A percentile compares a stretch with the other conserved stretches of the same genome.
phyloP scores from a whole-genome alignment of 2,797 vertebrate species.

The Leptatherina wallacei region DNA sequence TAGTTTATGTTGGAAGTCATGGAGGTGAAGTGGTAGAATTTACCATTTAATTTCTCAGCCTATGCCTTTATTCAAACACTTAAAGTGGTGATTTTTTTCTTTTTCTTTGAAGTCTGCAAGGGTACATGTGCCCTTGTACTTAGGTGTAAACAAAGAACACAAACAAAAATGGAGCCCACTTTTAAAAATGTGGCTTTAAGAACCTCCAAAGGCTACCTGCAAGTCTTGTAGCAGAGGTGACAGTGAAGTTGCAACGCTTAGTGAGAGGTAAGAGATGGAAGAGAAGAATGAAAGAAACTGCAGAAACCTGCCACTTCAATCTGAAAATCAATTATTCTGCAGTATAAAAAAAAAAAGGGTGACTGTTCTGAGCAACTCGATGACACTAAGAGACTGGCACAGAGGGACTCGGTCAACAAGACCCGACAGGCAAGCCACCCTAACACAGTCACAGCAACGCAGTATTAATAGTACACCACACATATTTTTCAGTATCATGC shows the following conservation, averaged over 20 bases:
- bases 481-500: background rate
- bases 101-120: background rate
- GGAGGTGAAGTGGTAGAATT: background rate
- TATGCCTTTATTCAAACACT: background rate
- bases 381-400: conserved; percentile 31
- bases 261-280: background rate
- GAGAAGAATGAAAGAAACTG: conserved; percentile 1
- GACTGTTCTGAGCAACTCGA: conserved; percentile 18
- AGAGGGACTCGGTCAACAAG: conserved; percentile 47
- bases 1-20: background rate
- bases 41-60: background rate
- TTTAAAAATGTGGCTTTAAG: background rate
- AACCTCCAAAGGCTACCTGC: background rate
- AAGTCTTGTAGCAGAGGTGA: background rate
- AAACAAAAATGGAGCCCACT: background rate
- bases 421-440: conserved; percentile 30
- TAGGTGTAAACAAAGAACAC: background rate
- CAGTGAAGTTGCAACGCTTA: background rate
- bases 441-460: conserved; percentile 37
- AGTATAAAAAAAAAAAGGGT: conserved; percentile 10
- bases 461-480: conserved; percentile 22
- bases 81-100: background rate
- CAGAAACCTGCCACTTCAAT: conserved; percentile 10
- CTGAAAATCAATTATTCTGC: conserved; percentile 23
- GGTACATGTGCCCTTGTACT: background rate